These are phyloP conservation scores for Exocentrus adspersus DNA, from an alignment of 2,888 invertebrate species.

Conservation along the genomic window DNA sequence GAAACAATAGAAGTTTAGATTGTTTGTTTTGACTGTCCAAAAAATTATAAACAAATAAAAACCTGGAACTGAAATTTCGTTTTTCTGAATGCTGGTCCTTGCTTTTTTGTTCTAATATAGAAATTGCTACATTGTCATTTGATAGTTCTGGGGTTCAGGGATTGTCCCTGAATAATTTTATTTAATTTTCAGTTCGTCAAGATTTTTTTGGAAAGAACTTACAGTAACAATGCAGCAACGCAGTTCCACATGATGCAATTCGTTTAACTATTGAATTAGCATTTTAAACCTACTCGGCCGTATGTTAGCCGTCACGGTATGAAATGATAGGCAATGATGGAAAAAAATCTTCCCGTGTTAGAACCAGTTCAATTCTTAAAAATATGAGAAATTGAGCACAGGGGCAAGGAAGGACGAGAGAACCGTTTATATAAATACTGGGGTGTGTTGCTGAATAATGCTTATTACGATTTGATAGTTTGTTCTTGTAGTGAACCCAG, in stretches of 20 bases:
- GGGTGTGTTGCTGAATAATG: not conserved
- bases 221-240: too few relatives aligned
- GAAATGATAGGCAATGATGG: not conserved
- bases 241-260: constrained; percentile 1
- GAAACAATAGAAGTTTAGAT: too few relatives aligned
- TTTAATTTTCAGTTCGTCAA: too few relatives aligned
- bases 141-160: too few relatives aligned
- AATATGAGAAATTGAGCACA: constrained; percentile 5
- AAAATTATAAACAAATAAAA: too few relatives aligned
- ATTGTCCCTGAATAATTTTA: too few relatives aligned
- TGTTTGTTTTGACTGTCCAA: not conserved
- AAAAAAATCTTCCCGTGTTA: constrained; percentile 9
- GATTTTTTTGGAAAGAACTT: too few relatives aligned
- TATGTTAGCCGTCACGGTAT: not conserved
- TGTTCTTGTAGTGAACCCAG: not conserved
- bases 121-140: too few relatives aligned
- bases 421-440: constrained; percentile 7
- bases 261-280: not conserved
- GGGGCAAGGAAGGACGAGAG: constrained; percentile 8
- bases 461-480: not conserved
- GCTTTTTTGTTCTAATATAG: too few relatives aligned
- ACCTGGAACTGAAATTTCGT: too few relatives aligned
- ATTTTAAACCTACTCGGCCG: constrained; percentile 1
- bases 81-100: too few relatives aligned
- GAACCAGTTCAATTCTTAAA: constrained; percentile 15